Evolutionary conservation across 2,113 vertebrate species (phyloP).

Genomic region (Grammomys surdaster): DNA sequence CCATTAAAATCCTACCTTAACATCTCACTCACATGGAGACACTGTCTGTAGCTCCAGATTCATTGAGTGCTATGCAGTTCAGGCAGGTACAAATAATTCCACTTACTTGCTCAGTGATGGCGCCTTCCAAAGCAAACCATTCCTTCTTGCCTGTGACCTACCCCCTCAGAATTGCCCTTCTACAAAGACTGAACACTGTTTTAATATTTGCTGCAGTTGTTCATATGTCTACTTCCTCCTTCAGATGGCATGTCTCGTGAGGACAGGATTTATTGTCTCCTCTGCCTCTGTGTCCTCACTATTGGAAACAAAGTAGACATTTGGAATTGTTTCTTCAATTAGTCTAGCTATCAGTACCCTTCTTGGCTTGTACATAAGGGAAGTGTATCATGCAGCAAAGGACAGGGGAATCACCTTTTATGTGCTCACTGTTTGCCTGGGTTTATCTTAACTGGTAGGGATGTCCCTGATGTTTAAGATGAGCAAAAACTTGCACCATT

Average conservation of each 20-base stretch:
- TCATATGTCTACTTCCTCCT: neutral
- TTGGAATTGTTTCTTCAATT: neutral
- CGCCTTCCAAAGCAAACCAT: neutral
- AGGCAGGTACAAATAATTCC: neutral
- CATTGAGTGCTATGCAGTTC: neutral
- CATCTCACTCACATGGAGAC: neutral
- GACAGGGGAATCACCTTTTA: neutral
- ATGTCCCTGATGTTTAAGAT: neutral
- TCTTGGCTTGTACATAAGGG: neutral
- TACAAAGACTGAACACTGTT: neutral
- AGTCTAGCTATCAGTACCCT: neutral
- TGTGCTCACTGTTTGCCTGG: neutral
- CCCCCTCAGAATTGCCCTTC: neutral
- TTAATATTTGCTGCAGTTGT: neutral
- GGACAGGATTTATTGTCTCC: neutral
- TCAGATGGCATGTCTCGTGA: neutral
- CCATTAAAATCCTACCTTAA: neutral
- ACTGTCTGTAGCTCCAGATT: neutral
- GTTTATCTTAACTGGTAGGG: neutral
- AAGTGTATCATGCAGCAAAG: neutral
- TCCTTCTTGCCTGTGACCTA: neutral
- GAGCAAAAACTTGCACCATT: conserved; percentile 12
- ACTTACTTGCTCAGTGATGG: neutral
- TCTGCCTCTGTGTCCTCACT: neutral
- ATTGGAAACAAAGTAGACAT: neutral